Conservation (phyloP, 2,888 invertebrate genomes). For the Bellardia bayeri region DNA sequence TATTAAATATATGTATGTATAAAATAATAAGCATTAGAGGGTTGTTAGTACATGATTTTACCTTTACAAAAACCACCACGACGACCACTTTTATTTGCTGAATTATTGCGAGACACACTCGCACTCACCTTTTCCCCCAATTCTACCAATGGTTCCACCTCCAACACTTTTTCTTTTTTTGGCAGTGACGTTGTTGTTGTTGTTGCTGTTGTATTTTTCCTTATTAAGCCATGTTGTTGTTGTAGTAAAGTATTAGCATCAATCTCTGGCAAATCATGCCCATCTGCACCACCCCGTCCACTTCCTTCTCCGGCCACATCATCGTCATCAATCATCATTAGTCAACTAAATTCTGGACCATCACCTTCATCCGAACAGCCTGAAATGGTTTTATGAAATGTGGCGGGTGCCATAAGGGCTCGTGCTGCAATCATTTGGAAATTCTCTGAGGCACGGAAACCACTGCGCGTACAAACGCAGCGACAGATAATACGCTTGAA, state of each 20-base stretch:
- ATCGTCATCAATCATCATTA: slow-evolving; percentile 79
- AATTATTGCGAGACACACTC: slow-evolving; percentile 40
- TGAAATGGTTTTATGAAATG: slow-evolving; percentile 84
- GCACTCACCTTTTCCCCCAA: background rate
- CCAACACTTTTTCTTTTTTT: slow-evolving; percentile 25
- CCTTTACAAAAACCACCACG: slow-evolving; percentile 81
- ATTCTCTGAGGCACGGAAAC: slow-evolving; percentile 84
- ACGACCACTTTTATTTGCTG: slow-evolving; percentile 73
- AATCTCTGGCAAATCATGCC: slow-evolving; percentile 20
- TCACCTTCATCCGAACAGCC: slow-evolving; percentile 83
- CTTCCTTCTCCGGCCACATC: slow-evolving; percentile 28
- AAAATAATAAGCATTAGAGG: slow-evolving; percentile 26
- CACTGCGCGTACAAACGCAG: slow-evolving; percentile 88
- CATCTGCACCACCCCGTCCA: background rate
- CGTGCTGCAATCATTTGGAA: slow-evolving; percentile 84
- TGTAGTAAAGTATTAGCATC: slow-evolving; percentile 55
- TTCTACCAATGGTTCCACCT: slow-evolving; percentile 50
- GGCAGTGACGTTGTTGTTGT: slow-evolving; percentile 80
- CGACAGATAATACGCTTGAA: slow-evolving; percentile 96
- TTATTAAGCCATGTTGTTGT: slow-evolving; percentile 6
- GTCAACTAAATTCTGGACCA: slow-evolving; percentile 83
- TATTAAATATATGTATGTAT: background rate
- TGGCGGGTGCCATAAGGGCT: slow-evolving; percentile 83
- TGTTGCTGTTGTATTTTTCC: slow-evolving; percentile 58
- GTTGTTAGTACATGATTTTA: slow-evolving; percentile 74